Base-by-base conservation (phyloP, 2,113 vertebrate genomes). In the Piaya cayana region DNA sequence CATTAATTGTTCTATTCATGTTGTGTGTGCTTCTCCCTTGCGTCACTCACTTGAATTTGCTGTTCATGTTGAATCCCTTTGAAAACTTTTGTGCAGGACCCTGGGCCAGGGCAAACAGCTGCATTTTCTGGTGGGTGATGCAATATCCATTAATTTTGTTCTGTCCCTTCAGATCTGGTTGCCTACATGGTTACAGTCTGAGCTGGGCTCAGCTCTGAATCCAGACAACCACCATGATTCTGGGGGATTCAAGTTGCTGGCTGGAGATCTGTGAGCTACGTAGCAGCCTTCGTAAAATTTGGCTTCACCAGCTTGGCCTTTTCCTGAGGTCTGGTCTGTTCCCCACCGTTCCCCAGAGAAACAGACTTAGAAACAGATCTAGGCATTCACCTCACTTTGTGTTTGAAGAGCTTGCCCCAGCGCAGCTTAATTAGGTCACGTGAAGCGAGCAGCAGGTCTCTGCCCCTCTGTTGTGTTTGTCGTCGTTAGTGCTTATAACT, bases 401-500 rank as follows among this genome's bases (percentile, higher is more conserved):
- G 18, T 81, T 94, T 65, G 37, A 86, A 82, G 42, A 64, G 20
- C 50, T 88, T 86, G 34, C 59, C 39, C 63, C 92, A 10, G 8
- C 67, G 60, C 88, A 94, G 95, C 93, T 97, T 97, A 97, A 96
- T 96, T 97, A 93, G 89, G 88, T 59, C 68, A 58, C 27, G 19
- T 6, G n/a, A 95, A 96, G 53, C 72, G 93, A 93, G 87, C 89
- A 95, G 84, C 56, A 79, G 47, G 42, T 70, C 65, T 80, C 65
- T 79, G 52, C 83, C 95, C 92, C 92, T 86, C 88, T 94, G 93
- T 94, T 91, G 81, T 60, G 85, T 93, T 93, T 55, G 29, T 77
- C 95, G 97, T 96, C 95, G 82, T 97, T 96, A 91, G 63, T 90
- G 88, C 96, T 97, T 96, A 89, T 89, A 92, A 95, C 60, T 88